These are phyloP conservation scores for Tangara arthus DNA, from an alignment of 2,797 vertebrate species.

Conservation along the genomic window DNA sequence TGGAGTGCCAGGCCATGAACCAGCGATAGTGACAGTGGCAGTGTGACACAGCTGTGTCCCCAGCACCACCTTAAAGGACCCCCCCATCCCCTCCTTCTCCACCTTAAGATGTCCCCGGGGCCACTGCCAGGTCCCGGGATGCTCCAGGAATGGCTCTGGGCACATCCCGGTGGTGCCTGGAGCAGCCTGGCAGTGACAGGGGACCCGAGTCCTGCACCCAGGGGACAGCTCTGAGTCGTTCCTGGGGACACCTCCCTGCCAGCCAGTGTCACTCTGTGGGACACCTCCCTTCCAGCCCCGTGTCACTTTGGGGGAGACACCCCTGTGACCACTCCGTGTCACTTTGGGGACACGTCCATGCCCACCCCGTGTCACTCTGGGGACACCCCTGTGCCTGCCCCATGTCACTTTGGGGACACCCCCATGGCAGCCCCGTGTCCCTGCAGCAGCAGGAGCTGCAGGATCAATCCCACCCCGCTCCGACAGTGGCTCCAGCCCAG, in stretches of 20 bases:
- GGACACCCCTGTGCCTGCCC: no score
- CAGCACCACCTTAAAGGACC: not conserved
- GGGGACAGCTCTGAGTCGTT: not conserved
- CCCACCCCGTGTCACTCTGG: not conserved
- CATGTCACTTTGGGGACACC: accelerated
- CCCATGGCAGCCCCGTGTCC: not conserved
- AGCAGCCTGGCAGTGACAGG: conserved; percentile 19
- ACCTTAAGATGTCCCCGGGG: conserved; percentile 9
- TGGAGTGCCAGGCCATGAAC: not conserved
- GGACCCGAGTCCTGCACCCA: not conserved
- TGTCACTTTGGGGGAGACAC: not conserved
- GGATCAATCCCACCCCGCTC: not conserved
- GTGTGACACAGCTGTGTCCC: not conserved
- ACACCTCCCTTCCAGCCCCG: accelerated
- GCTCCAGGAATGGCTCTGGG: not conserved
- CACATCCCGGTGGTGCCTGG: not conserved
- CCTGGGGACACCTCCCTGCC: not conserved
- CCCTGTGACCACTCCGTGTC: no score
- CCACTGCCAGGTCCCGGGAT: conserved; percentile 19
- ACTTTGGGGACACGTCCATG: not conserved
- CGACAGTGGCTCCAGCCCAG: accelerated
- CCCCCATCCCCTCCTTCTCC: not conserved
- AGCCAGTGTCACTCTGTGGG: not conserved
- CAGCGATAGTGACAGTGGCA: not conserved
- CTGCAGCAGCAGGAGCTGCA: not conserved